Evolutionary conservation across 1,140 invertebrate genomes (phyloP), one percentile per base, ranked within the genome.

Genomic region (Drosophila pseudoobscura): DNA sequence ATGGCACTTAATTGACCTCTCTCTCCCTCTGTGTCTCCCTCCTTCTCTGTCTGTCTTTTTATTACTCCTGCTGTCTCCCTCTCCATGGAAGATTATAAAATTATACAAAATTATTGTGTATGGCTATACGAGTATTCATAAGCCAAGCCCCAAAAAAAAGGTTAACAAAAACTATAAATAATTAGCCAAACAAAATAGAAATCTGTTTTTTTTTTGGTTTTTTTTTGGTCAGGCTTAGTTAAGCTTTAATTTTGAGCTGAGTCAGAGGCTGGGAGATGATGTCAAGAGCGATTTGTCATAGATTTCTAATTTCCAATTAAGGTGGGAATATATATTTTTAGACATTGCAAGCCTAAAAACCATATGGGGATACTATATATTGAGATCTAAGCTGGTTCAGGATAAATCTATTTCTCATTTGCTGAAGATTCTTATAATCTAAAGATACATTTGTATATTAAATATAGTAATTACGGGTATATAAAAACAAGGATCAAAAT

Each of bases 241-340:
- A 55, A 51, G 46, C 53, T 46, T 51, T 29, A n/a, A 58, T 44
- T 46, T 69, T 68, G 51, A 31, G 44, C 50, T 69, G 66, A 70
- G 45, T 70, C 66, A 69, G 45, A 52, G 20, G 1, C 4, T 39
- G 35, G 11, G 26, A 50, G 51, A 74, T 64, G 51, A 78, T 74
- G 65, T 71, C 65, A 80, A 76, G 49, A 61, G 26, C 43, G 59
- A 64, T 80, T 80, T 75, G 71, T 75, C 73, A 75, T 75, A 62
- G 72, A 69, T 70, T 70, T 70, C 64, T 57, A 68, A 70, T 69
- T 75, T 66, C 58, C 46, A 57, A 75, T 61, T 45, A 68, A 53
- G 57, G 50, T 24, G 26, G 44, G 20, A 47, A 43, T n/a, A 39
- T n/a, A 47, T 76, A 35, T 39, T 39, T 13, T 13, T 13, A 39